A percentile compares a stretch with the other conserved stretches of the same genome.
phyloP scores from a whole-genome alignment of 1,140 invertebrate species.

The Phortica variegata region DNA sequence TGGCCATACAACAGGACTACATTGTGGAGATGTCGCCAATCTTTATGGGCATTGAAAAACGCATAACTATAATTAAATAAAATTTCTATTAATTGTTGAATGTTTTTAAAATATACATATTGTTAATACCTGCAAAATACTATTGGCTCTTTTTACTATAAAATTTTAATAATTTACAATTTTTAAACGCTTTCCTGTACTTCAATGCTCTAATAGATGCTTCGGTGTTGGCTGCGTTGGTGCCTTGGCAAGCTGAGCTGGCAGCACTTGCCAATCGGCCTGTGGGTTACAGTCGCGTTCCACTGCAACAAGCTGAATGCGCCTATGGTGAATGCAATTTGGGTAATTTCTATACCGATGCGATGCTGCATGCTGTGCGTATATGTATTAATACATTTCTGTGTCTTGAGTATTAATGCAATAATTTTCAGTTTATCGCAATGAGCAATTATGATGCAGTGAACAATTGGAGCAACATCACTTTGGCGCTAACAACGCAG shows the following conservation, averaged over 20 bases:
- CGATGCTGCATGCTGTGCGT: constrained; percentile 63
- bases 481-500: constrained; percentile 32
- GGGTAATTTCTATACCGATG: constrained; percentile 73
- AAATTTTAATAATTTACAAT: background rate
- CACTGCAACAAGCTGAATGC: constrained; percentile 62
- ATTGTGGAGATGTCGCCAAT: constrained; percentile 38
- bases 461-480: constrained; percentile 35
- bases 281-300: constrained; percentile 63
- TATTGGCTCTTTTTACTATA: background rate
- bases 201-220: constrained; percentile 19
- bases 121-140: background rate
- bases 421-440: too few species aligned
- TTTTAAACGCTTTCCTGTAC: constrained; percentile 2
- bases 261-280: constrained; percentile 60
- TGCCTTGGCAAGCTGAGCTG: constrained; percentile 63
- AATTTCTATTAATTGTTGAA: background rate
- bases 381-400: background rate
- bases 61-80: constrained; percentile 47
- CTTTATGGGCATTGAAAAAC: constrained; percentile 47
- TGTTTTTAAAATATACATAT: background rate
- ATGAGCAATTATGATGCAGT: too few species aligned
- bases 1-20: constrained; percentile 24
- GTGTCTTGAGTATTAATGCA: too few species aligned
- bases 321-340: constrained; percentile 70
- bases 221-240: constrained; percentile 51